Base-by-base conservation (phyloP, 2,888 invertebrate genomes). In the Stegophylla sp. region DNA sequence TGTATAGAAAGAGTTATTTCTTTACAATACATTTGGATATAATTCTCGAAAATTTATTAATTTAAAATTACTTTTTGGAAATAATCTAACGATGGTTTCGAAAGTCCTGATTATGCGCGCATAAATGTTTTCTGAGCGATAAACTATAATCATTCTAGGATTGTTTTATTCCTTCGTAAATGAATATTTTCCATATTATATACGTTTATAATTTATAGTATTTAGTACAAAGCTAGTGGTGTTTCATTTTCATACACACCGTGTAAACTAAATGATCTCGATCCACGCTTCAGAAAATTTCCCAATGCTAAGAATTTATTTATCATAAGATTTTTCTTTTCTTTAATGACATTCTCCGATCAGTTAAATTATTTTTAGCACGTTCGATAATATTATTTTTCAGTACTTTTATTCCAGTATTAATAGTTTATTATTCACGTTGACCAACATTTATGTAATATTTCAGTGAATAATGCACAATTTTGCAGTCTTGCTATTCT, bases 321-420 rank as follows among this genome's bases (percentile, higher is more conserved):
- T 34, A 34, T 34, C 7, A 34, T 34, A n/a, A n/a, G n/a, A n/a
- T n/a, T n/a, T n/a, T n/a, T 34, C 3, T 51, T 64, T 63, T 51
- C 10, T 64, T 53, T 76, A 66, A 41, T 53, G 43, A 15, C 53
- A 66, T 76, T 66, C 66, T 76, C n/a, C 26, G n/a, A 76, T n/a
- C 7, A 53, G 43, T 76, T 53, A 17, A 43, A 53, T 66, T 66
- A 53, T 66, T 76, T 26, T 1, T 15, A 76, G 53, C 51, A 43
- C 53, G 64, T 76, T 66, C 13, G 15, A 34, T 61, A n/a, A n/a
- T 10, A 61, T 45, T 45, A 61, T 28, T 73, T 61, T 45, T 26
- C n/a, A 45, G 59, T 61, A 28, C 45, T 59, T 26, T 59, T 43
- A 56, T 26, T 4, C 23, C 26, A 59, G 59, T 59, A 61, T 45